A percentile compares a stretch with the other conserved stretches of the same genome.
Conservation (phyloP, 2,113 vertebrate species). For the Pandion haliaetus region DNA sequence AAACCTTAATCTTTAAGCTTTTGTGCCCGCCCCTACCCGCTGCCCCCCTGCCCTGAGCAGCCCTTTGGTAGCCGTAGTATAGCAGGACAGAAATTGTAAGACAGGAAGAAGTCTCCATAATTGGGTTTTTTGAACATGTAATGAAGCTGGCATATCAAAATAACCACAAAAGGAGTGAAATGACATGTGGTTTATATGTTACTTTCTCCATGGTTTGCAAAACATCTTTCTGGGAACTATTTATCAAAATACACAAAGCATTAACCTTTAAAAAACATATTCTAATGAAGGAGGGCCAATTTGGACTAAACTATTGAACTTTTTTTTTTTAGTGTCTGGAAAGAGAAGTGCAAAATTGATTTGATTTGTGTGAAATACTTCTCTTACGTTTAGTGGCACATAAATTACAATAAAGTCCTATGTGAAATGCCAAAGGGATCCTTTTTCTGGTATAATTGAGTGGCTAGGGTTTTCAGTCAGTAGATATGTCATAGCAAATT, state of each 20-base stretch:
- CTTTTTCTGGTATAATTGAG: neutral
- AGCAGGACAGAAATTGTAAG: neutral
- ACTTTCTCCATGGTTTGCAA: neutral
- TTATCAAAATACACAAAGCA: neutral
- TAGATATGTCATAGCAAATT: neutral
- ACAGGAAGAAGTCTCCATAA: neutral
- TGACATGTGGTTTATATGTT: neutral
- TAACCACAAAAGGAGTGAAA: neutral
- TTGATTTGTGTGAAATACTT: neutral
- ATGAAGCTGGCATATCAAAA: constrained; percentile 1
- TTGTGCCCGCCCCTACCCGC: neutral
- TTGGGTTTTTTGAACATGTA: neutral
- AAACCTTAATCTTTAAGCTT: neutral
- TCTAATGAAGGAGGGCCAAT: neutral
- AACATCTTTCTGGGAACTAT: neutral
- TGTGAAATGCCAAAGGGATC: neutral
- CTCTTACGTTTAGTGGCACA: neutral
- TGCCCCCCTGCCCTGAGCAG: neutral
- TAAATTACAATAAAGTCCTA: neutral
- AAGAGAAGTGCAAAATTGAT: neutral
- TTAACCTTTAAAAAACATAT: neutral
- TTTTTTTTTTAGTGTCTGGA: neutral
- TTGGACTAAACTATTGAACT: neutral
- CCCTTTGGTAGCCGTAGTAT: neutral
- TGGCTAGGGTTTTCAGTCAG: neutral